phyloP scores from a whole-genome alignment of 2,888 invertebrate genomes.

The Thyatira batis region DNA sequence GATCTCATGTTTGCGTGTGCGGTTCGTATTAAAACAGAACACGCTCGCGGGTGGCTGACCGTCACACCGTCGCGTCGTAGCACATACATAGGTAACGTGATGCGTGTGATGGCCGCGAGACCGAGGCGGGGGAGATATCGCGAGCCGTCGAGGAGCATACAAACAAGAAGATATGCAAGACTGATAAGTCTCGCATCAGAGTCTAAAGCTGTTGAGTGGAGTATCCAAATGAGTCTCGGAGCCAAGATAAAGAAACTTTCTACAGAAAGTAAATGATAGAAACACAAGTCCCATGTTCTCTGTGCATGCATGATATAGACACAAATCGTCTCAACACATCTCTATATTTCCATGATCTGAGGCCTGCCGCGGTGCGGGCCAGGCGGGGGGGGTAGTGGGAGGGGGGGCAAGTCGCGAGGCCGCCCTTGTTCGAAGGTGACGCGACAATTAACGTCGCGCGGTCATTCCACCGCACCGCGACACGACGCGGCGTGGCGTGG shows the following conservation, averaged over 20 bases:
- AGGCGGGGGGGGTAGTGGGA: slow-evolving; percentile 18
- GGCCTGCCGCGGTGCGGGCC: slow-evolving; percentile 14
- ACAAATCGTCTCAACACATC: neutral
- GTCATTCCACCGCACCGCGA: slow-evolving; percentile 62
- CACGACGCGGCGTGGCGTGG: slow-evolving; percentile 10
- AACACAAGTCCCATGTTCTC: no score
- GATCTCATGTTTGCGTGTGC: slow-evolving; percentile 54
- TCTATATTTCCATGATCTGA: slow-evolving; percentile 7
- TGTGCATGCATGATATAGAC: no score
- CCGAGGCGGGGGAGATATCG: slow-evolving; percentile 14
- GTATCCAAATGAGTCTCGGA: no score
- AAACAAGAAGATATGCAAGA: neutral
- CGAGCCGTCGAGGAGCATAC: neutral
- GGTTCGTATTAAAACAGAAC: slow-evolving; percentile 15
- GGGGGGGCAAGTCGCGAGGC: slow-evolving; percentile 49
- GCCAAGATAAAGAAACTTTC: no score
- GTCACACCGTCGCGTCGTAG: neutral
- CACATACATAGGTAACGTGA: slow-evolving; percentile 52
- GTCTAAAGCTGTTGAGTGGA: no score
- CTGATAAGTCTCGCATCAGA: neutral
- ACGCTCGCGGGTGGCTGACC: neutral
- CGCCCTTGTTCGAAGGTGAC: slow-evolving; percentile 77
- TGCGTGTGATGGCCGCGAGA: slow-evolving; percentile 43
- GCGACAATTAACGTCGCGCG: slow-evolving; percentile 77
- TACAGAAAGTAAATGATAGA: no score